A percentile compares a stretch with the other conserved stretches of the same genome.
These are phyloP conservation scores for Papilio polytes DNA, from an alignment of 1,140 invertebrate species.

Conservation along the genomic window DNA sequence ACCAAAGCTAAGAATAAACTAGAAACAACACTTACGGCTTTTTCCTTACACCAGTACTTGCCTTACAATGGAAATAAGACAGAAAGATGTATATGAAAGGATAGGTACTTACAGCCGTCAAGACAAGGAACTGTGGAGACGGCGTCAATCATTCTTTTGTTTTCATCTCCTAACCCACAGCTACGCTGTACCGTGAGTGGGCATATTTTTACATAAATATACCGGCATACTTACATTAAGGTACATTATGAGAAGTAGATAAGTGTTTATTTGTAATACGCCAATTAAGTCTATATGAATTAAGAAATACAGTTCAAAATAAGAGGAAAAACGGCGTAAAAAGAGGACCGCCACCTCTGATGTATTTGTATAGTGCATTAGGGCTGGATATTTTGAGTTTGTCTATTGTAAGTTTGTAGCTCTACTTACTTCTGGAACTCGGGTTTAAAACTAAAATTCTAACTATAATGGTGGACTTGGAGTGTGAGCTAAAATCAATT, in stretches of 20 bases:
- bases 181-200: neutral
- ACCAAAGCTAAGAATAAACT: neutral
- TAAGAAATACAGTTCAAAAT: no score
- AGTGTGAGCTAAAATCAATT: no score
- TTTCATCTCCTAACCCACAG: neutral
- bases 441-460: no score
- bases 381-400: no score
- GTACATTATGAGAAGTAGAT: neutral
- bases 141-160: slow-evolving; percentile 29
- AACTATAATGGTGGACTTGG: no score
- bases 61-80: neutral
- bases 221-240: neutral
- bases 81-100: neutral
- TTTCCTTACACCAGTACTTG: neutral
- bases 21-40: neutral
- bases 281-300: no score
- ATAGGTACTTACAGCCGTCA: neutral
- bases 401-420: no score
- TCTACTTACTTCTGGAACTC: no score
- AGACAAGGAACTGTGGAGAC: neutral
- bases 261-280: no score
- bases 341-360: no score
- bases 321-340: no score
- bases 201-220: neutral
- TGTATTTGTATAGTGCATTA: no score